phyloP scores from a whole-genome alignment of 2,797 vertebrate species.

The Siniperca scherzeri region DNA sequence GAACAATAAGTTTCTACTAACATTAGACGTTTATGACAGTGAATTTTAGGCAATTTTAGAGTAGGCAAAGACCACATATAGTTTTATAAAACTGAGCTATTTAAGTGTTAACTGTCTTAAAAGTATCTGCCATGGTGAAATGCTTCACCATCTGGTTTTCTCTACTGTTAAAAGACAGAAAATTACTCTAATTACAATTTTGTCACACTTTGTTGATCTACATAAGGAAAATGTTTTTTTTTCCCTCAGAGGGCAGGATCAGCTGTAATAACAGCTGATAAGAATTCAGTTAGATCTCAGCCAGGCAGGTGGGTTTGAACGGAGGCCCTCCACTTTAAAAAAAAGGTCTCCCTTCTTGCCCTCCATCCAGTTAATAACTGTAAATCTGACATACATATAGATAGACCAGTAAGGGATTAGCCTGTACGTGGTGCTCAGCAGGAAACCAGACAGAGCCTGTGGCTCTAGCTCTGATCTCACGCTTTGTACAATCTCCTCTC shows the following conservation, averaged over 20 bases:
- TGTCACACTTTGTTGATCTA: constrained; percentile 47
- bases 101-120: constrained; percentile 18
- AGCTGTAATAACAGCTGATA: constrained; percentile 43
- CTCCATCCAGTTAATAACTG: constrained; percentile 61
- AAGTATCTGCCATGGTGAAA: constrained; percentile 26
- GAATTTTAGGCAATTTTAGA: not conserved
- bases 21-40: not conserved
- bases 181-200: constrained; percentile 35
- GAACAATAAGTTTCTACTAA: not conserved
- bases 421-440: constrained; percentile 67
- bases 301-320: constrained; percentile 49
- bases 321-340: constrained; percentile 24
- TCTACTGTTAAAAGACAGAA: constrained; percentile 26
- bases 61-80: no score
- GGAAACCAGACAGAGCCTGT: constrained; percentile 57
- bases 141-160: constrained; percentile 44
- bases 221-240: constrained; percentile 17
- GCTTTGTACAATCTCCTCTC: constrained; percentile 42
- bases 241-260: constrained; percentile 40
- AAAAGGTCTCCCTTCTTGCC: constrained; percentile 30
- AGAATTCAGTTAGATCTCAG: constrained; percentile 46
- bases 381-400: constrained; percentile 68
- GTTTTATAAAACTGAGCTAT: constrained; percentile 13
- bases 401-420: constrained; percentile 63
- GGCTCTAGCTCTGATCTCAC: constrained; percentile 64